Evolutionary conservation across 2,113 vertebrate genomes (phyloP).

Genomic region (Platysternon megacephalum): DNA sequence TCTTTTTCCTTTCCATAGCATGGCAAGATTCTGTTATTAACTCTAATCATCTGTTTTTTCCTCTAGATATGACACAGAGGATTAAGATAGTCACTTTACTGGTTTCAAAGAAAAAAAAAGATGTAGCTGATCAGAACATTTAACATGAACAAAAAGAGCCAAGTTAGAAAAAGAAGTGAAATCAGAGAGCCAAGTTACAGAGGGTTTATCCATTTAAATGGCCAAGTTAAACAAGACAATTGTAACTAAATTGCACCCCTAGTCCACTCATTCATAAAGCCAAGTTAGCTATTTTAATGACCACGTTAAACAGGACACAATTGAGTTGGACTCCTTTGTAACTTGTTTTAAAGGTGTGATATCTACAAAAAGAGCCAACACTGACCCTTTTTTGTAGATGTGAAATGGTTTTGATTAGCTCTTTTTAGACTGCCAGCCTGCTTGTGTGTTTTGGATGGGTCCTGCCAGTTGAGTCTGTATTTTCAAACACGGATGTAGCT

Average conservation of each 20-base stretch:
- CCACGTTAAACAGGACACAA: neutral
- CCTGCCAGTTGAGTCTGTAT: neutral
- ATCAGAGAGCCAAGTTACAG: slow-evolving; percentile 29
- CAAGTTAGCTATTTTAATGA: neutral
- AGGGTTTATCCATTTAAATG: neutral
- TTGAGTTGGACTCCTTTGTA: neutral
- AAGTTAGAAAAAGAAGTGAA: slow-evolving; percentile 32
- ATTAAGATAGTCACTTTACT: neutral
- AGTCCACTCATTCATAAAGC: slow-evolving; percentile 33
- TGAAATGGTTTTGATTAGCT: neutral
- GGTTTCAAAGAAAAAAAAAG: slow-evolving; percentile 22
- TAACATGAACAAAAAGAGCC: neutral
- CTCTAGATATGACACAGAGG: neutral
- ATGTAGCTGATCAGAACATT: neutral
- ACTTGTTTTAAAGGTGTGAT: neutral
- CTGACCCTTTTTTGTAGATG: slow-evolving; percentile 13
- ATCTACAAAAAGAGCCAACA: neutral
- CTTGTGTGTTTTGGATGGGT: neutral
- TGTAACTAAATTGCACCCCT: neutral
- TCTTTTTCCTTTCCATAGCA: neutral
- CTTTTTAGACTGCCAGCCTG: slow-evolving; percentile 2
- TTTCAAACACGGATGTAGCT: neutral
- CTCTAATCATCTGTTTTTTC: slow-evolving; percentile 9
- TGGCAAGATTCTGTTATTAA: slow-evolving; percentile 22
- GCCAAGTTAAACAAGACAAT: slow-evolving; percentile 48